phyloP scores from a whole-genome alignment of 2,888 invertebrate species.

The Cabera pusaria region DNA sequence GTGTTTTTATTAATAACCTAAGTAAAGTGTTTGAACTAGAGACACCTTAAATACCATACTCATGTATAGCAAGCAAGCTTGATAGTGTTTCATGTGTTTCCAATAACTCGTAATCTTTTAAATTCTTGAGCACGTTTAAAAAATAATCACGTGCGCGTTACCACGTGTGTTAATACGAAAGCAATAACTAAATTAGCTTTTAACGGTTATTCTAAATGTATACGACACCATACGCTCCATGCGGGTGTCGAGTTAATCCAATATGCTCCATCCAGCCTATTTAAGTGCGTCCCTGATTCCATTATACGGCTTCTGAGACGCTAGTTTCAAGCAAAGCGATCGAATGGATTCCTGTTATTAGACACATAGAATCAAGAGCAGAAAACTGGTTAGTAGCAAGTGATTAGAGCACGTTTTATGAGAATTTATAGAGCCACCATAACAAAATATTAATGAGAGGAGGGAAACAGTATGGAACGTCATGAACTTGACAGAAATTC shows the following conservation, averaged over 20 bases:
- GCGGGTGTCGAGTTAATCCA: conserved; percentile 56
- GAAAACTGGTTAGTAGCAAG: conserved; percentile 4
- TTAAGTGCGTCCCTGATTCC: conserved; percentile 46
- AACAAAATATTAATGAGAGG: too few species aligned
- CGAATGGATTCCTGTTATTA: conserved; percentile 23
- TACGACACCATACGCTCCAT: conserved; percentile 27
- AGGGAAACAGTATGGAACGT: too few species aligned
- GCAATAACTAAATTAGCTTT: conserved; percentile 19
- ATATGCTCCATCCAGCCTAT: conserved; percentile 59
- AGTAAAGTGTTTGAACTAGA: too few species aligned
- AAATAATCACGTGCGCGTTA: conserved; percentile 13
- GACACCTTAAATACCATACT: too few species aligned
- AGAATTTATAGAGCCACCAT: too few species aligned
- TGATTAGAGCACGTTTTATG: conserved; percentile 5
- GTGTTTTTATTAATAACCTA: too few species aligned
- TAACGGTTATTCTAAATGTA: conserved; percentile 21
- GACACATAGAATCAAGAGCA: conserved; percentile 6
- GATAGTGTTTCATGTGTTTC: too few species aligned
- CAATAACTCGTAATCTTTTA: too few species aligned
- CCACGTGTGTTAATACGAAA: conserved; percentile 16
- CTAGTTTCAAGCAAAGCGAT: conserved; percentile 37
- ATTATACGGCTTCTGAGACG: conserved; percentile 58
- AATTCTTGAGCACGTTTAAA: conserved; percentile 6
- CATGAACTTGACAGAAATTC: too few species aligned
- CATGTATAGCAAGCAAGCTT: too few species aligned